Conservation (phyloP, 1,140 invertebrate genomes). For the Drosophila bocqueti region DNA sequence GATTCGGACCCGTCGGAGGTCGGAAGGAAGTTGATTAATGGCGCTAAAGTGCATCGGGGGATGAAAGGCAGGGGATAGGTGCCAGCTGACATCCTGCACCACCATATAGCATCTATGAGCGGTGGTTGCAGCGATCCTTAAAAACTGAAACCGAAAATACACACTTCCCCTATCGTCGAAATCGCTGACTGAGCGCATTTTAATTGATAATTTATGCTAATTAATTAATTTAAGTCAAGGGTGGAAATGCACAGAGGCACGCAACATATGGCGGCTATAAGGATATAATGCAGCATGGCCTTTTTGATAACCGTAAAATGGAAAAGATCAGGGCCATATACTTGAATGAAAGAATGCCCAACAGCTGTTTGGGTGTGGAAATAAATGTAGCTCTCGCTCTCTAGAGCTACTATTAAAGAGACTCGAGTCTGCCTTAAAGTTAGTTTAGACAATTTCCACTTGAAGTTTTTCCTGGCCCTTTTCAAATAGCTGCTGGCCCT, state of each 20-base stretch:
- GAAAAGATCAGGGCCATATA: slow-evolving; percentile 9
- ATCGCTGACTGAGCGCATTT: slow-evolving; percentile 60
- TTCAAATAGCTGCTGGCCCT: background rate
- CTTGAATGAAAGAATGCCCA: background rate
- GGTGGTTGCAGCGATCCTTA: slow-evolving; percentile 38
- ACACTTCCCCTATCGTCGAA: slow-evolving; percentile 14
- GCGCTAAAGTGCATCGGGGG: slow-evolving; percentile 25
- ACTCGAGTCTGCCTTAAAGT: background rate
- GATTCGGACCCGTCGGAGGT: background rate
- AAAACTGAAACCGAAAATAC: slow-evolving; percentile 9
- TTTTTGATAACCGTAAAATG: slow-evolving; percentile 21
- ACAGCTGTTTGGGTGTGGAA: slow-evolving; percentile 5
- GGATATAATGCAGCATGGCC: slow-evolving; percentile 22
- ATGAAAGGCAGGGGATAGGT: slow-evolving; percentile 14
- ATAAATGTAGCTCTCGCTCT: background rate
- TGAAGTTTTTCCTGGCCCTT: background rate
- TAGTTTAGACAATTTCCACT: background rate
- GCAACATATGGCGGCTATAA: slow-evolving; percentile 36
- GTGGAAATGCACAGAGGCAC: slow-evolving; percentile 16
- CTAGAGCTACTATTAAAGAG: no score
- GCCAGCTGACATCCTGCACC: slow-evolving; percentile 32
- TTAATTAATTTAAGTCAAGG: slow-evolving; percentile 67
- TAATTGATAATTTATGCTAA: slow-evolving; percentile 78
- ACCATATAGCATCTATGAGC: background rate
- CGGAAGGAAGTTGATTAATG: slow-evolving; percentile 37